These are phyloP conservation scores for Eriocheir sinensis DNA, from an alignment of 1,140 invertebrate genomes.

Conservation along the genomic window DNA sequence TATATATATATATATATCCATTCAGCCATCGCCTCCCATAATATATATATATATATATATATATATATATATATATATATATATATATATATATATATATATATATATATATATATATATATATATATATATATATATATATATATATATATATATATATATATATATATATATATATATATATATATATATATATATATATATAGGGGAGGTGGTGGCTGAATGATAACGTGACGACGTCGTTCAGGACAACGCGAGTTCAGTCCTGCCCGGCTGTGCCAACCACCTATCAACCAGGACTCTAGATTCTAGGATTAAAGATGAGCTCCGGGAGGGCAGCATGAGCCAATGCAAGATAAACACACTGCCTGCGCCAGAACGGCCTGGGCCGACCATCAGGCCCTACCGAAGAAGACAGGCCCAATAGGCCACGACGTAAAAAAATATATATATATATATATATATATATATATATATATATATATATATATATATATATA, in stretches of 20 bases:
- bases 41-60: conserved; percentile 28
- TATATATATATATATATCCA: no score
- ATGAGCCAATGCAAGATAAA: no score
- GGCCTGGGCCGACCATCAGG: no score
- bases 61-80: conserved; percentile 28
- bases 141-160: neutral
- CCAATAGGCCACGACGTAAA: neutral
- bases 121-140: conserved; percentile 28
- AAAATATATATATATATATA: no score
- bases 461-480: no score
- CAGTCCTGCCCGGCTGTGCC: neutral
- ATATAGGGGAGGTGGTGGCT: no score
- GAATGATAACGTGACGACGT: neutral
- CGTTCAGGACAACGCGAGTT: neutral
- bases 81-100: conserved; percentile 28
- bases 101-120: conserved; percentile 28
- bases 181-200: neutral
- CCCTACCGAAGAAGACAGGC: neutral
- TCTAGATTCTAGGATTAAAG: no score
- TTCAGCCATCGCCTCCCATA: no score
- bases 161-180: neutral
- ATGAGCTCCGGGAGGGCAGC: no score
- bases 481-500: no score
- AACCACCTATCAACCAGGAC: neutral
- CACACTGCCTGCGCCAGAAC: no score